These are phyloP conservation scores for Drosophila kepulauana DNA, from an alignment of 1,140 invertebrate genomes.

Conservation along the genomic window DNA sequence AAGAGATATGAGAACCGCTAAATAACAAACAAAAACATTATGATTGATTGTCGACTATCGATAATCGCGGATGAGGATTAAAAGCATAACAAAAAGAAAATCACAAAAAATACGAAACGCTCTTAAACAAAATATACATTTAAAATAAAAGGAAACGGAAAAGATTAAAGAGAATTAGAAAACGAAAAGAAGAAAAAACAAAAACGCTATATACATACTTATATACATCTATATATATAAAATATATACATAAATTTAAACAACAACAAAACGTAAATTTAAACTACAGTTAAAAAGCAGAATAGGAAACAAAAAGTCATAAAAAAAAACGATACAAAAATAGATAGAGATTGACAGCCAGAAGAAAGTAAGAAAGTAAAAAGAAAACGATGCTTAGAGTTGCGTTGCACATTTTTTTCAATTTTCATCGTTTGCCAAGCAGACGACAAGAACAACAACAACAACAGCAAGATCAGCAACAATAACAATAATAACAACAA, in stretches of 20 bases:
- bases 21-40: constrained; percentile 39
- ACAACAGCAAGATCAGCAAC: constrained; percentile 21
- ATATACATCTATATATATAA: constrained; percentile 51
- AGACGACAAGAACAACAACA: constrained; percentile 62
- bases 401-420: constrained; percentile 80
- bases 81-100: constrained; percentile 43
- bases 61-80: constrained; percentile 39
- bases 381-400: constrained; percentile 77
- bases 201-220: constrained; percentile 45
- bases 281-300: constrained; percentile 73
- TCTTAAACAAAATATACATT: constrained; percentile 68
- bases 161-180: constrained; percentile 33
- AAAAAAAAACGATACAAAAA: constrained; percentile 35
- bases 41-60: constrained; percentile 5
- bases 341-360: constrained; percentile 46
- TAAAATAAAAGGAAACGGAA: constrained; percentile 24
- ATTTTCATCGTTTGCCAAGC: constrained; percentile 82
- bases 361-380: constrained; percentile 50
- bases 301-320: constrained; percentile 53
- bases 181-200: constrained; percentile 19
- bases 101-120: constrained; percentile 69
- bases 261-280: constrained; percentile 73
- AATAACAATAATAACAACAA: constrained; percentile 51
- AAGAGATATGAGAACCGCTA: constrained; percentile 57
- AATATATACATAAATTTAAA: constrained; percentile 63